phyloP scores from a whole-genome alignment of 2,888 invertebrate genomes.

The Oxycera nigricornis region DNA sequence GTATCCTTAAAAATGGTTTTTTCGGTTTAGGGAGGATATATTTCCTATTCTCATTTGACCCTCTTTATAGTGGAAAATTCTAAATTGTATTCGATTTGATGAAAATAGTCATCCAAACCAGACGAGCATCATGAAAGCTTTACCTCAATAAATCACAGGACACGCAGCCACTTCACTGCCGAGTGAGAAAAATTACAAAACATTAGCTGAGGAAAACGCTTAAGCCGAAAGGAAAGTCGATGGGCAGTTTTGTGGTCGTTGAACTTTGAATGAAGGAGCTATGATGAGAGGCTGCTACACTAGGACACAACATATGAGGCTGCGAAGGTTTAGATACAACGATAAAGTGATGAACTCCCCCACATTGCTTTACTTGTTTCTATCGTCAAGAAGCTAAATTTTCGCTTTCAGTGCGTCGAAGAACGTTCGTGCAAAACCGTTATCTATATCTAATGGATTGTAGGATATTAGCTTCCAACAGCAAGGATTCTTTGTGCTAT shows the following conservation, averaged over 20 bases:
- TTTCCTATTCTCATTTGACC: too few species aligned
- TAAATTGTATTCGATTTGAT: neutral
- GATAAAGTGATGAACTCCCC: neutral
- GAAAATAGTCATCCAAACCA: conserved; percentile 6
- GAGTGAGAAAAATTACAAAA: conserved; percentile 36
- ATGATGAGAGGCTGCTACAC: neutral
- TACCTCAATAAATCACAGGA: conserved; percentile 30
- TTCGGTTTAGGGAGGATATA: too few species aligned
- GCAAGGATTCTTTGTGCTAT: conserved; percentile 41
- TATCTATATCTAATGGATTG: conserved; percentile 46
- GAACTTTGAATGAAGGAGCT: conserved; percentile 25
- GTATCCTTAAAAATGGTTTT: too few species aligned
- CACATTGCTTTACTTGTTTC: neutral
- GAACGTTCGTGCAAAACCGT: conserved; percentile 36
- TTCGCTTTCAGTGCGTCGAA: too few species aligned
- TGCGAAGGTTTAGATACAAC: neutral
- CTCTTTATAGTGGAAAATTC: too few species aligned
- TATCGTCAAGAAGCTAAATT: too few species aligned
- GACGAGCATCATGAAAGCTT: conserved; percentile 14
- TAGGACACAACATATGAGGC: neutral
- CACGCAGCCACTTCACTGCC: conserved; percentile 18
- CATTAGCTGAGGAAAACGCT: conserved; percentile 32
- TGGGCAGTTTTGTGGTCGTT: conserved; percentile 7
- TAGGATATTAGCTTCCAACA: conserved; percentile 45
- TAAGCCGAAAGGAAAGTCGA: conserved; percentile 3